Base-by-base conservation (phyloP, 2,113 vertebrate species). In the Pheucticus melanocephalus region DNA sequence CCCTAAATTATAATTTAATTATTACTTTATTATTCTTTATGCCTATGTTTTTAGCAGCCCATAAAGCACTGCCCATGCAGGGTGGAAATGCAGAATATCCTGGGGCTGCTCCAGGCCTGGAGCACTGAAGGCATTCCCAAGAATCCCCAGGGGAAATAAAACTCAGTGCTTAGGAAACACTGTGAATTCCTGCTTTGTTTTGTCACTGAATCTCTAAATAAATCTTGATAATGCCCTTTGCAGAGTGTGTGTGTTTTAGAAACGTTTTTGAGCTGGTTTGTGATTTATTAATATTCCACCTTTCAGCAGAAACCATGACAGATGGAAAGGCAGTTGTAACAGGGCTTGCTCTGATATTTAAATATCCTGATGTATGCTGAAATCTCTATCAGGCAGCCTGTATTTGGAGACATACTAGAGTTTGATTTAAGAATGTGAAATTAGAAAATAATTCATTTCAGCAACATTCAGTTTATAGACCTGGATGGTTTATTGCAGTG, bases 401-500 rank as follows among this genome's bases (percentile, higher is more conserved):
- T 21, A 10, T 68, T 82, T 6, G 11, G 33, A 87, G 64, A 35
- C 30, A 15, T 47, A 33, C 39, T 82, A 53, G 45, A 28, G 16
- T 54, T 87, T 92, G 57, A 89, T 80, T 76, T 93, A 91, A 88
- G 64, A 60, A 70, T 81, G 76, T 37, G 22, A 59, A 90, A 61
- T 40, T 31, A 87, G 73, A 86, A 73, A 89, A 65, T 25, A 88
- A 88, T 69, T 72, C 2, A 45, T 68, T 87, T 78, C 50, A 63
- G 28, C 35, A 76, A 8, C 68, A 25, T 60, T 73, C 56, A 54
- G 40, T 40, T 61, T 51, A 47, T 23, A 60, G 56, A 45, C 18
- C 56, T 48, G 27, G 37, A 22, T 70, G 69, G 61, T 75, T 76
- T 73, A 61, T 48, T 76, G 39, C 5, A 47, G 14, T 11, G 35